Evolutionary conservation across 2,113 vertebrate genomes (phyloP).

Genomic region (Astur gentilis): DNA sequence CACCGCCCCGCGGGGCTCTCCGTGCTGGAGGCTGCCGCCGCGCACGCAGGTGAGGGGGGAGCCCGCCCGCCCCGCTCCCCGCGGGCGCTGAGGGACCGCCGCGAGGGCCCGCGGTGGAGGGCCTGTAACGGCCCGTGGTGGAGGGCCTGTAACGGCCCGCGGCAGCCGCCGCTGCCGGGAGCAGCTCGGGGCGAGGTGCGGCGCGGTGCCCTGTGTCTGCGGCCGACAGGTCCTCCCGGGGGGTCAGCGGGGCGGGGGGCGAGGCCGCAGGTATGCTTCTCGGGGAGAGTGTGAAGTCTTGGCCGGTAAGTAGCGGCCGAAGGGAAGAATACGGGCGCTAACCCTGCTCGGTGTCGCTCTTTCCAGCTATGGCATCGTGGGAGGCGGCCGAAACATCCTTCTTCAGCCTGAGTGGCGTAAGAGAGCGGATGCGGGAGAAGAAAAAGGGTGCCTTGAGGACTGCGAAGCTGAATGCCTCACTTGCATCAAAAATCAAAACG

Average conservation of each 20-base stretch:
- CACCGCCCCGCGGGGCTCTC: neutral
- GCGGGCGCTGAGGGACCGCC: neutral
- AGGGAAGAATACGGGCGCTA: neutral
- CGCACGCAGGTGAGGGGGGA: neutral
- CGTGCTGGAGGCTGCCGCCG: neutral
- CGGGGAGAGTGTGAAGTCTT: accelerated
- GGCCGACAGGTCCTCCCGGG: neutral
- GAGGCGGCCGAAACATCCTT: neutral
- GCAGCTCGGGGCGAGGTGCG: neutral
- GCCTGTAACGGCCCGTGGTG: neutral
- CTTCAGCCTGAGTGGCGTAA: neutral
- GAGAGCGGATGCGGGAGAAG: slow-evolving; percentile 60
- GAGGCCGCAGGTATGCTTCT: neutral
- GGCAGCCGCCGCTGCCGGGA: neutral
- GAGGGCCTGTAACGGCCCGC: neutral
- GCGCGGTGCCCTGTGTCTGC: neutral
- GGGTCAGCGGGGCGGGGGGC: neutral
- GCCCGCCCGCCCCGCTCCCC: too few relatives aligned
- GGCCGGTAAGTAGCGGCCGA: neutral
- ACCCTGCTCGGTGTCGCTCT: neutral
- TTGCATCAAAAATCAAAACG: slow-evolving; percentile 79
- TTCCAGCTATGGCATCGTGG: neutral
- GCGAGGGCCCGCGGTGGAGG: neutral
- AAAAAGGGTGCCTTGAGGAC: slow-evolving; percentile 36
- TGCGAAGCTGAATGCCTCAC: slow-evolving; percentile 67